Evolutionary conservation across 2,888 invertebrate genomes (phyloP), one percentile per base, ranked within the genome.

Genomic region (Sylvicola cinctus): DNA sequence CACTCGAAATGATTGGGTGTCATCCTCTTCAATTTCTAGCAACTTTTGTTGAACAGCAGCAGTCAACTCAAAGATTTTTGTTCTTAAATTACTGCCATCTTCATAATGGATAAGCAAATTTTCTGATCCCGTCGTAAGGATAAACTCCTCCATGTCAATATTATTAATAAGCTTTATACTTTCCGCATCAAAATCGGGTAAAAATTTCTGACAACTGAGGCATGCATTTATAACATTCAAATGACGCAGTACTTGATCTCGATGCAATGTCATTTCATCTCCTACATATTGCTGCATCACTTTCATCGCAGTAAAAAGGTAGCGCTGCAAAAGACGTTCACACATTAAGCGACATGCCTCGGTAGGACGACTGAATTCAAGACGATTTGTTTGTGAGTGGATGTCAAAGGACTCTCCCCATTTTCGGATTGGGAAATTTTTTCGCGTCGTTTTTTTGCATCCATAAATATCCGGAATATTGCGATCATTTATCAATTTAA

Each of bases 11-110:
- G 78, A 74, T 45, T 76, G 74, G 0, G 80, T 84, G 47, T 88
- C 83, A 46, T 87, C 85, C 42, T 79, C 76, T 39, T 70, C 67
- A 34, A 66, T 63, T 6, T 58, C 52, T 35, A 81, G 54, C 54
- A 87, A 61, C 45, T 68, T 65, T 33, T 60, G 63, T 52, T 76
- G 75, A 8, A 81, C 60, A 3, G 61, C 58, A 31, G 68, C 60
- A 47, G 83, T 58, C 2, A 71, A 54, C 16, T 65, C 57, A 0
- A 68, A 67, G 2, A 84, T 52, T 3, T 60, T 61, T 40, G 62
- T 62, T 30, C 81, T 67, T 11, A 80, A 64, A 49, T 84, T 83
- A 36, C 65, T 58, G 1, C 79, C 81, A 48, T 75, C 69, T 1
- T 29, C 7, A 20, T 8, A 20, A 20, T 20, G 20, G 20, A 20